Evolutionary conservation across 2,797 vertebrate genomes (phyloP).

Genomic region (Clarias platycephalus): DNA sequence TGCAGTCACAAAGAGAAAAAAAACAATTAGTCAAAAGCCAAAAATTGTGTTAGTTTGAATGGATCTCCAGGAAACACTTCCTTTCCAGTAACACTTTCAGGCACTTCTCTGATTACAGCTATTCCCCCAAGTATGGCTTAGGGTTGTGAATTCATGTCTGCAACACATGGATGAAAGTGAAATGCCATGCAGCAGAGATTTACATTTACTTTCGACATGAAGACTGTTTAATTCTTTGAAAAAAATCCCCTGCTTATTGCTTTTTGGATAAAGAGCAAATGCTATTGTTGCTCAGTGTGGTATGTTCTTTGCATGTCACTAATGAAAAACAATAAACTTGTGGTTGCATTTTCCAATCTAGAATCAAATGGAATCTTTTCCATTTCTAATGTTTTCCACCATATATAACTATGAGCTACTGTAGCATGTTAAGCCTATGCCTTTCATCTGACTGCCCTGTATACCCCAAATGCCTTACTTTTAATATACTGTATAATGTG

Average conservation of each 20-base stretch:
- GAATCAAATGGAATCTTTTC: neutral
- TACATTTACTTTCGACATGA: neutral
- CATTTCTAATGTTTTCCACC: neutral
- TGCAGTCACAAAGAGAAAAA: neutral
- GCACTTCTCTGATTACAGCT: neutral
- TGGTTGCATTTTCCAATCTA: neutral
- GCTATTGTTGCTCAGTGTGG: neutral
- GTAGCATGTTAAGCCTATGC: neutral
- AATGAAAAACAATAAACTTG: neutral
- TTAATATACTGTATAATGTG: neutral
- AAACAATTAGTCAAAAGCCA: neutral
- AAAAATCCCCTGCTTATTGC: neutral
- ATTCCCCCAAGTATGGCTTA: neutral
- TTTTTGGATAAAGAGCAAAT: neutral
- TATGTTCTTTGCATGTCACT: neutral
- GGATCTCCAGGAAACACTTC: neutral
- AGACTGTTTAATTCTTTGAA: neutral
- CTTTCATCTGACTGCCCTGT: neutral
- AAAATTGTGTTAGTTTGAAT: neutral
- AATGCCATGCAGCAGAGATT: neutral
- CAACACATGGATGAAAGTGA: neutral
- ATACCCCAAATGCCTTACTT: neutral
- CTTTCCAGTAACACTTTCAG: neutral
- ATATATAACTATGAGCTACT: neutral
- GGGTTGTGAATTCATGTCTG: neutral